phyloP scores from a whole-genome alignment of 2,113 vertebrate species.

The Catharus bicknelli region DNA sequence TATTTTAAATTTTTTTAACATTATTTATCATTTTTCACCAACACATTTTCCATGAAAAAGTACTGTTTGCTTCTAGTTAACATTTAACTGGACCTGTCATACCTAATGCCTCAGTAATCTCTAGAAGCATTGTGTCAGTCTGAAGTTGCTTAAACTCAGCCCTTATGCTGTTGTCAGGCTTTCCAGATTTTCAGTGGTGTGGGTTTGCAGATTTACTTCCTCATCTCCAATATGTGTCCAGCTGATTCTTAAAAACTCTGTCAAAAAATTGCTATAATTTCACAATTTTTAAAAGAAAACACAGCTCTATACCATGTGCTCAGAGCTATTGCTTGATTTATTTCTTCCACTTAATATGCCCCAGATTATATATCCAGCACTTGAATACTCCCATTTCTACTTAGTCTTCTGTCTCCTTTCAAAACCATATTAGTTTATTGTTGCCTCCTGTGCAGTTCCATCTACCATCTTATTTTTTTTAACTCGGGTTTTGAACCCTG shows the following conservation, averaged over 20 bases:
- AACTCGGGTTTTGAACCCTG: slow-evolving; percentile 39
- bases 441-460: slow-evolving; percentile 50
- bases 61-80: neutral
- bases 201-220: slow-evolving; percentile 43
- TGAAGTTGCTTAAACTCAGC: slow-evolving; percentile 29
- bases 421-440: slow-evolving; percentile 52
- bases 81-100: slow-evolving; percentile 18
- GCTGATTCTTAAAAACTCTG: slow-evolving; percentile 60
- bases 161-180: slow-evolving; percentile 15
- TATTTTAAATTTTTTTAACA: neutral
- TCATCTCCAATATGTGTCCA: slow-evolving; percentile 54
- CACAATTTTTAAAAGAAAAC: slow-evolving; percentile 58
- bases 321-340: slow-evolving; percentile 67
- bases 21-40: neutral
- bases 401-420: slow-evolving; percentile 51
- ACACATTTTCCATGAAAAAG: neutral
- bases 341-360: slow-evolving; percentile 65
- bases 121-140: neutral
- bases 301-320: slow-evolving; percentile 46
- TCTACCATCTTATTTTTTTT: slow-evolving; percentile 51
- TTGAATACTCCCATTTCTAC: slow-evolving; percentile 44
- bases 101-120: slow-evolving; percentile 31
- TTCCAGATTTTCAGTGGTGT: slow-evolving; percentile 53
- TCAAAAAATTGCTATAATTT: slow-evolving; percentile 56
- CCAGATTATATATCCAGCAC: slow-evolving; percentile 53